Conservation (phyloP, 1,140 invertebrate genomes). For the Drosophila nannoptera region DNA sequence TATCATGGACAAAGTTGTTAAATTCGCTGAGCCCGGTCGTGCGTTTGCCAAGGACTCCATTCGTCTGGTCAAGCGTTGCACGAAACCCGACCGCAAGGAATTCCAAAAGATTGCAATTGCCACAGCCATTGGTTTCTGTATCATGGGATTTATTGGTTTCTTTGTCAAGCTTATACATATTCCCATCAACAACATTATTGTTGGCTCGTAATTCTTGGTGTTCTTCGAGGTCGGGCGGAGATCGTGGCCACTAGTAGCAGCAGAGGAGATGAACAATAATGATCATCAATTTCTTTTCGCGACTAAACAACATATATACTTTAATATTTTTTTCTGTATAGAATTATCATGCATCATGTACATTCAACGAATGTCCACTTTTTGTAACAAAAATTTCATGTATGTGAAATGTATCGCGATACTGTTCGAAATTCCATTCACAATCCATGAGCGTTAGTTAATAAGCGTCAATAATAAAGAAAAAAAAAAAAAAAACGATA, state of each 20-base stretch:
- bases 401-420: constrained; percentile 42
- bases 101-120: constrained; percentile 99
- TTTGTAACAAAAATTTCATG: constrained; percentile 51
- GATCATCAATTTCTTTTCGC: constrained; percentile 41
- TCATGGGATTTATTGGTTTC: constrained; percentile 99
- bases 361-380: constrained; percentile 66
- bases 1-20: constrained; percentile 97
- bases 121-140: constrained; percentile 99
- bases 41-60: constrained; percentile 99
- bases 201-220: constrained; percentile 83
- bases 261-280: constrained; percentile 38
- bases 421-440: constrained; percentile 65
- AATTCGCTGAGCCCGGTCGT: constrained; percentile 95
- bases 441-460: constrained; percentile 54
- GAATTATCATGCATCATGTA: constrained; percentile 51
- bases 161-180: constrained; percentile 99
- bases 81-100: constrained; percentile 99
- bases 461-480: constrained; percentile 50
- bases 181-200: constrained; percentile 99
- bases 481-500: constrained; percentile 21
- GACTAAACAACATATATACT: constrained; percentile 14
- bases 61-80: constrained; percentile 98
- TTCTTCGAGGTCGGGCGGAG: neutral
- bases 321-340: constrained; percentile 62
- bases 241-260: neutral